Evolutionary conservation across 2,113 vertebrate species (phyloP), one percentile per base, ranked within the genome.

Genomic region (Rostratula benghalensis): DNA sequence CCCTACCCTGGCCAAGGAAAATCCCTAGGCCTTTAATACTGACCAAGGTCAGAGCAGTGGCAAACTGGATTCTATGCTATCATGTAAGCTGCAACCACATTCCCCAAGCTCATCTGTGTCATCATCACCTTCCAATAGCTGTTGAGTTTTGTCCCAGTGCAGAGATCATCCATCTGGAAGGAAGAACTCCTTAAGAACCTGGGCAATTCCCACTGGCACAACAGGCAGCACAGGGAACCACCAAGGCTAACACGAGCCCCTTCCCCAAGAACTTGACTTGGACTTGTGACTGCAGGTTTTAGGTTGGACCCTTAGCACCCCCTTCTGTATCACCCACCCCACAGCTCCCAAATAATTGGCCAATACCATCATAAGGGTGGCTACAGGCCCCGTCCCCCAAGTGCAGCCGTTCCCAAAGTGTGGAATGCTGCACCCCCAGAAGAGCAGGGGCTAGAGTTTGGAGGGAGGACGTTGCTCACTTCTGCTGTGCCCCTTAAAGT

Each of bases 121-220:
- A 92, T 97, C 89, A 98, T 98, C 63, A 97, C 98, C n/a, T 97
- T 98, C 98, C 98, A 99, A 95, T 98, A 98, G 90, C 98, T 97
- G 27, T 98, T 98, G 67, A 98, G 91, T 99, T 99, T 77, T 98
- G 86, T n/a, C 98, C 98, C 94, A 99, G 96, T 37, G 97, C 98
- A 54, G 97, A 92, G 3, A 98, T 94, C 24, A 93, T 98, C 73
- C 97, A 92, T 87, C 98, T 98, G 76, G n/a, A 90, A 87, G 60
- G 43, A 84, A 94, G 73, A 80, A 76, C 64, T 63, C 37, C 3
- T 0, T 53, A 33, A 80, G 46, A 74, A 91, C 13, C 23, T 20
- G 18, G 23, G 35, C 27, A 59, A 16, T 54, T 60, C 51, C 37
- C 51, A 60, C 28, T 60, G 51, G 53, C 53, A n/a, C 60, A 74